Percentiles rank a stretch among this genome's conserved stretches.
phyloP scores from a whole-genome alignment of 2,888 invertebrate genomes.

The Spialia ferax region DNA sequence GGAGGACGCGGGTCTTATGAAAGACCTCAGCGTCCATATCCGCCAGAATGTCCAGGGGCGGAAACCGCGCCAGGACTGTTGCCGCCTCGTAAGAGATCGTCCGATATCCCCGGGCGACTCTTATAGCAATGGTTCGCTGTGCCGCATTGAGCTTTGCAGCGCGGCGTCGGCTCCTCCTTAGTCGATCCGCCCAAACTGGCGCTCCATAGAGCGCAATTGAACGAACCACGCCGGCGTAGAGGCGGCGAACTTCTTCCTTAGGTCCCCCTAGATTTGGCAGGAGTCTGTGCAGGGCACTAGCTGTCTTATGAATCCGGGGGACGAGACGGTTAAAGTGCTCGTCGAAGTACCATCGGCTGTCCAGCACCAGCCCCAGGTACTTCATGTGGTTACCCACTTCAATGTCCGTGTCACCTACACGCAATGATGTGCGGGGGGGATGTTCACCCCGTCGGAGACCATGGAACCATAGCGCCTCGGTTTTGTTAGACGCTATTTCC shows the following conservation, averaged over 20 bases:
- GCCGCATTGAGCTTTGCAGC: not conserved
- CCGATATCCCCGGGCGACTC: conserved; percentile 32
- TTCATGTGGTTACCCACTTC: too few species aligned
- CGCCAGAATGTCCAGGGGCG: conserved; percentile 42
- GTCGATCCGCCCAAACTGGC: not conserved
- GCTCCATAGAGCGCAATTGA: not conserved
- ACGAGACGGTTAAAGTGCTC: too few species aligned
- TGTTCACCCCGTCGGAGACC: too few species aligned
- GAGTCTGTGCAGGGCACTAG: conserved; percentile 10
- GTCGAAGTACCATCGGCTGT: too few species aligned
- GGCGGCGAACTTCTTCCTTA: not conserved
- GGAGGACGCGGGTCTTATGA: conserved; percentile 3
- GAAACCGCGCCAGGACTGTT: conserved; percentile 39
- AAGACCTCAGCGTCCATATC: conserved; percentile 38
- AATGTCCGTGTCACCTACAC: too few species aligned
- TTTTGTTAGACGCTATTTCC: too few species aligned
- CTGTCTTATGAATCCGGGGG: not conserved
- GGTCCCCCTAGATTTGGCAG: conserved; percentile 10
- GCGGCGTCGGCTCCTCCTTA: not conserved
- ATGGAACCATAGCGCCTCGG: too few species aligned
- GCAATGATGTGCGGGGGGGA: too few species aligned
- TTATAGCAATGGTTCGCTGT: conserved; percentile 20
- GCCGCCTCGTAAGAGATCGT: conserved; percentile 39
- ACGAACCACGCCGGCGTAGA: not conserved
- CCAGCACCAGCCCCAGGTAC: too few species aligned